Evolutionary conservation across 2,797 vertebrate species (phyloP).

Genomic region (Acrossocheilus fasciatus): DNA sequence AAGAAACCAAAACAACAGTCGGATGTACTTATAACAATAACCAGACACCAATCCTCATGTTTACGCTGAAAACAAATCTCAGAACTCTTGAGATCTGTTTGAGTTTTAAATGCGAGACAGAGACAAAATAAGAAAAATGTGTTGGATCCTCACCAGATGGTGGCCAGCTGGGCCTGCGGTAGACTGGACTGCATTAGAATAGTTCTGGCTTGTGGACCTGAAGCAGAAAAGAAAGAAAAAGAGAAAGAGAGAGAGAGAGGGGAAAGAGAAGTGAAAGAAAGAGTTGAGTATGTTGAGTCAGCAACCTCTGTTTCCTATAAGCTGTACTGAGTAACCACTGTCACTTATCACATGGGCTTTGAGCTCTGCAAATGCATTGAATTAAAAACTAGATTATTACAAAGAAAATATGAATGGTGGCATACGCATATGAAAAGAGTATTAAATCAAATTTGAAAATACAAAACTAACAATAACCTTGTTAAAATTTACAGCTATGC

Average conservation of each 20-base stretch:
- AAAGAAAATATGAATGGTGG: background rate
- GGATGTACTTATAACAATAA: background rate
- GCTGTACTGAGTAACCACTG: slow-evolving; percentile 10
- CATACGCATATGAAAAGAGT: background rate
- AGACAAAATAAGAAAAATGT: slow-evolving; percentile 1
- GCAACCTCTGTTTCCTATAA: slow-evolving; percentile 25
- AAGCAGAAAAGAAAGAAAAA: slow-evolving; percentile 27
- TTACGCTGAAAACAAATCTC: background rate
- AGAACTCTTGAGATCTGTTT: background rate
- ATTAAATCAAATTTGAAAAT: background rate
- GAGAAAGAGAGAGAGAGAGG: background rate
- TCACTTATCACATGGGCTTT: slow-evolving; percentile 28
- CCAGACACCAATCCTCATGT: background rate
- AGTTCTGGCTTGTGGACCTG: slow-evolving; percentile 96
- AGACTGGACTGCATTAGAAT: slow-evolving; percentile 99
- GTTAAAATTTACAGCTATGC: background rate
- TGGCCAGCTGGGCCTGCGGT: slow-evolving; percentile 94
- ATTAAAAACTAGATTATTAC: background rate
- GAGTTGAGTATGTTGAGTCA: slow-evolving; percentile 29
- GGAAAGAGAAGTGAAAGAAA: background rate
- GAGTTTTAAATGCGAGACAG: background rate
- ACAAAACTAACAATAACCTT: background rate
- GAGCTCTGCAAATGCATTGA: background rate
- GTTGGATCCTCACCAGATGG: slow-evolving; percentile 88
- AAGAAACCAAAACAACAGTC: slow-evolving; percentile 12